Percentiles rank a stretch among this genome's conserved stretches.
phyloP scores from a whole-genome alignment of 2,797 vertebrate species.

The Spheniscus humboldti region DNA sequence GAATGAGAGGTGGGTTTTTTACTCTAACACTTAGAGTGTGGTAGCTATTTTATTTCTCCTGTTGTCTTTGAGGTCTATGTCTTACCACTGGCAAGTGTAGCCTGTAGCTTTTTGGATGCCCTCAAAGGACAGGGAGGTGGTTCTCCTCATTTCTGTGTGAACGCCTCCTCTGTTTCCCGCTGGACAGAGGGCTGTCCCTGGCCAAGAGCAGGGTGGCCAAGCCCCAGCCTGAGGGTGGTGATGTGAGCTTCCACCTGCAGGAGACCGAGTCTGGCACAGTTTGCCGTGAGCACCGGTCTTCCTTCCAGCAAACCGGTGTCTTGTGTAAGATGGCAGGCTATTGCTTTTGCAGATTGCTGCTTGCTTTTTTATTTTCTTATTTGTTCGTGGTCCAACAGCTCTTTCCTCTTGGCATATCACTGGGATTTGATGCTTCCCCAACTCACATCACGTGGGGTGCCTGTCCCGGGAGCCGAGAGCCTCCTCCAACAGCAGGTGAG shows the following conservation, averaged over 20 bases:
- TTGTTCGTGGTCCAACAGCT: rapidly evolving
- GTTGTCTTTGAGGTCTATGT: neutral
- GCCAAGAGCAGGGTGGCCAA: neutral
- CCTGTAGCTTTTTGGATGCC: neutral
- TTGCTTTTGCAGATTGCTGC: neutral
- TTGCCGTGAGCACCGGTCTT: rapidly evolving
- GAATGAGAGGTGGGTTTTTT: neutral
- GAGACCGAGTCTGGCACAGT: neutral
- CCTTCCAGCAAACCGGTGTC: neutral
- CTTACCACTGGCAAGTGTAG: neutral
- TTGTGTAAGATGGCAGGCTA: neutral
- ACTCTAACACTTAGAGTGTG: neutral
- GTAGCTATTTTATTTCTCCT: neutral
- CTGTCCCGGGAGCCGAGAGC: neutral
- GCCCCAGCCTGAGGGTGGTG: neutral
- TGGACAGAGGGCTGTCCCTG: neutral
- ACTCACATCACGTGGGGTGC: rapidly evolving
- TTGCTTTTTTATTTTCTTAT: neutral
- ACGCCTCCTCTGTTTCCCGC: rapidly evolving
- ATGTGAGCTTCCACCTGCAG: neutral
- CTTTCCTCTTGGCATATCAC: neutral
- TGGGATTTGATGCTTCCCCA: neutral
- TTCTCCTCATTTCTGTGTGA: neutral
- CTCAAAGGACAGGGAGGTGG: neutral
- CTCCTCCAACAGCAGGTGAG: rapidly evolving